These are phyloP conservation scores for Muscicapa striata DNA, from an alignment of 2,797 vertebrate species.

Conservation along the genomic window DNA sequence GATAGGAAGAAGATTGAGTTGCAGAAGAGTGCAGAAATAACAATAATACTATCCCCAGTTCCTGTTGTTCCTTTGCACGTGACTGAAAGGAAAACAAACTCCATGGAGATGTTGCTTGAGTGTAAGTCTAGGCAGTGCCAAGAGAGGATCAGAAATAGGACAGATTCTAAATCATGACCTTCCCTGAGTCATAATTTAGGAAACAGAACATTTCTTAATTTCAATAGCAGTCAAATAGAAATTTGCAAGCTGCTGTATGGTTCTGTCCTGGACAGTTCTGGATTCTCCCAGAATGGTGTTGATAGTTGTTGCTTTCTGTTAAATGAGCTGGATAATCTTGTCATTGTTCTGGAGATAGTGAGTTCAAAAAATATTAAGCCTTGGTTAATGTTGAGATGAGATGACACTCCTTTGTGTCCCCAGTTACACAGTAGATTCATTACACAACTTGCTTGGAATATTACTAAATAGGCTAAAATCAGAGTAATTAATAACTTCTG, in stretches of 20 bases:
- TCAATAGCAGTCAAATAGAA: background rate
- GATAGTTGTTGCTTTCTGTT: conserved; percentile 3
- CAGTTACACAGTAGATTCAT: background rate
- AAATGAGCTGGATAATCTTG: background rate
- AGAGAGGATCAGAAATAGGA: conserved; percentile 14
- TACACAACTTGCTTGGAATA: background rate
- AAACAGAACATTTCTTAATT: conserved; percentile 36
- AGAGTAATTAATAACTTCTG: background rate
- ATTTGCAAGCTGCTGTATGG: background rate
- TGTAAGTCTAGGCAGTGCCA: background rate
- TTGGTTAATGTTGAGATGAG: background rate
- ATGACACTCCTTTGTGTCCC: background rate
- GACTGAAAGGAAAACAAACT: conserved; percentile 21
- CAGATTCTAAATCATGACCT: conserved; percentile 13
- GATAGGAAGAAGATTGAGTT: conserved; percentile 46
- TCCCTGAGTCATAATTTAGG: conserved; percentile 3
- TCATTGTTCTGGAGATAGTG: background rate
- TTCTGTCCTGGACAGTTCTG: background rate
- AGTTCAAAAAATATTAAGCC: background rate
- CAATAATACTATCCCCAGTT: background rate
- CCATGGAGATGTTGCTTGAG: background rate
- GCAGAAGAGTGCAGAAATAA: conserved; percentile 40
- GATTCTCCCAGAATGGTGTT: background rate
- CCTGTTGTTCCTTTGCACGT: background rate
- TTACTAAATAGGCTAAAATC: background rate